phyloP scores from a whole-genome alignment of 2,113 vertebrate genomes.

The Thalassoma bifasciatum region DNA sequence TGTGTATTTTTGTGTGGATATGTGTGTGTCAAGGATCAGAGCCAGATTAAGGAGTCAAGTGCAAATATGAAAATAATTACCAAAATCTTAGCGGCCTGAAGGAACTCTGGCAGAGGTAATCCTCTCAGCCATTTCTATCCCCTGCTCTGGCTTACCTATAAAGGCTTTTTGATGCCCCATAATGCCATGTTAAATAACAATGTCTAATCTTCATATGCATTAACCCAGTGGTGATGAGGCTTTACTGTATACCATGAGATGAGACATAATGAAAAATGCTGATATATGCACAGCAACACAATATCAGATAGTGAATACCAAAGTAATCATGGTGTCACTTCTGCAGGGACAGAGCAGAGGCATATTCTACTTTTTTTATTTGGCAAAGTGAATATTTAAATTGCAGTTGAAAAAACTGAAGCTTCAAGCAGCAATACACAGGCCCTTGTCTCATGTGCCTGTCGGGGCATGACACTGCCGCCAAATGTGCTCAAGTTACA shows the following conservation, averaged over 20 bases:
- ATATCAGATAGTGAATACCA: too few species aligned
- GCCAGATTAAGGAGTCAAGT: constrained; percentile 55
- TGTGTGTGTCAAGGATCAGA: constrained; percentile 12
- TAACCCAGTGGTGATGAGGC: constrained; percentile 10
- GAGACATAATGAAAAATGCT: background rate
- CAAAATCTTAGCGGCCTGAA: constrained; percentile 55
- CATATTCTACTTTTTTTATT: too few species aligned
- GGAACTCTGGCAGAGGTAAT: constrained; percentile 56
- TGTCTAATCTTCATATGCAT: constrained; percentile 29
- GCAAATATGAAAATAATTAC: constrained; percentile 73
- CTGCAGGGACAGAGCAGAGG: background rate
- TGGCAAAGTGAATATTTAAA: too few species aligned
- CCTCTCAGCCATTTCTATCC: constrained; percentile 60
- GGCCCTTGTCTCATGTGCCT: too few species aligned
- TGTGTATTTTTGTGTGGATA: background rate
- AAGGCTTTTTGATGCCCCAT: constrained; percentile 34
- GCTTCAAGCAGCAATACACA: too few species aligned
- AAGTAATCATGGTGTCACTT: background rate
- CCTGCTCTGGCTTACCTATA: constrained; percentile 29
- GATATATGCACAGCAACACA: background rate
- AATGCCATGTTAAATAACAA: constrained; percentile 38
- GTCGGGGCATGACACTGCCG: too few species aligned
- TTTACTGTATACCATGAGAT: background rate
- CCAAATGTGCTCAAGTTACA: too few species aligned
- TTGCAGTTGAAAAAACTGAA: too few species aligned